These are phyloP conservation scores for Latrodectus hesperus DNA, from an alignment of 2,888 invertebrate species.

Conservation along the genomic window DNA sequence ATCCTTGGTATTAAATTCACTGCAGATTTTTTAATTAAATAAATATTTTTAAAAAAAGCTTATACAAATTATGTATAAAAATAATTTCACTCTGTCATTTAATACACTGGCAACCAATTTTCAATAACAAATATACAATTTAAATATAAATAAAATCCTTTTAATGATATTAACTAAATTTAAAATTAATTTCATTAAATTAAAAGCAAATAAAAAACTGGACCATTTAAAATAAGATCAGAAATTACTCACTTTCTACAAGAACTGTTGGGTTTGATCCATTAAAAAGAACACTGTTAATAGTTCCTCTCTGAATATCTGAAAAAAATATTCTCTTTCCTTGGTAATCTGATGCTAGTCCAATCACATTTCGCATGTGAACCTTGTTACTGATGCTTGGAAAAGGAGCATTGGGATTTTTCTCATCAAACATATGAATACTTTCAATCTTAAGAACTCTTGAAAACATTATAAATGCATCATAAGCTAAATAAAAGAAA, in stretches of 20 bases:
- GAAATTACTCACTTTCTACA: constrained; percentile 79
- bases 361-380: constrained; percentile 89
- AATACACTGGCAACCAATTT: too few species aligned
- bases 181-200: too few species aligned
- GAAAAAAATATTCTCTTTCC: constrained; percentile 86
- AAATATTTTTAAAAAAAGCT: too few species aligned
- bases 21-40: too few species aligned
- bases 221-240: too few species aligned
- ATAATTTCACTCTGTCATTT: too few species aligned
- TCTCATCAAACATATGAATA: constrained; percentile 83
- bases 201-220: too few species aligned
- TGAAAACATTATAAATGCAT: constrained; percentile 89
- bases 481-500: constrained; percentile 79
- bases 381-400: constrained; percentile 83
- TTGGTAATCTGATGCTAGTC: constrained; percentile 85
- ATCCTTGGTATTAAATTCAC: too few species aligned
- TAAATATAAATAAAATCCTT: too few species aligned
- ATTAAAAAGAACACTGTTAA: constrained; percentile 87
- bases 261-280: constrained; percentile 83
- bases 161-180: too few species aligned
- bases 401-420: constrained; percentile 85
- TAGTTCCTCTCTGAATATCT: constrained; percentile 89
- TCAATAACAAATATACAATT: too few species aligned
- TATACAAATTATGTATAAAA: too few species aligned
- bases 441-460: constrained; percentile 87